Evolutionary conservation across 1,140 invertebrate species (phyloP), one percentile per base, ranked within the genome.

Genomic region (Ooceraea biroi): DNA sequence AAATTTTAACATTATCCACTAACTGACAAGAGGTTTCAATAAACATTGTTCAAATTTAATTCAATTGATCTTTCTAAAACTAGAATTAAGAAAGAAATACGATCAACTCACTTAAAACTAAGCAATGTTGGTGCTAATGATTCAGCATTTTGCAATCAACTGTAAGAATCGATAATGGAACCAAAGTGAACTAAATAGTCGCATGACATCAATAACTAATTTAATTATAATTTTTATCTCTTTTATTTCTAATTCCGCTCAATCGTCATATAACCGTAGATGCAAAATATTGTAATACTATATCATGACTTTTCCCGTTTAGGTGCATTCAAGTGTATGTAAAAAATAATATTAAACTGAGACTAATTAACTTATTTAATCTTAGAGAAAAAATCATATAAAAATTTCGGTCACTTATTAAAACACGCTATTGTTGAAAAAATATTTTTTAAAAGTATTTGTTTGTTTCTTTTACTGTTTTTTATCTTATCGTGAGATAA

Each of bases 1-100:
- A 77, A 83, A 30, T 55, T 11, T 52, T 63, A 55, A 11, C 46
- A 66, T 52, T 68, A 44, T 10, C 58, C 17, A 17, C 22, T 61
- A 77, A 72, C 76, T 84, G 65, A 85, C 14, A n/a, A n/a, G n/a
- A n/a, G n/a, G 7, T 36, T 52, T 14, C 46, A 55, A 66, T 65
- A 66, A 77, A 65, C 44, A 65, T 77, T 52, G 30, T 41, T 63
- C 46, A 65, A 61, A 0, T 19, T 14, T 10, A 11, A 76, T 65
- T 25, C 4, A n/a, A n/a, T n/a, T 10, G 11, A 5, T 55, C 5
- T 10, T 50, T 36, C 0, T 10, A n/a, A 14, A 57, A 11, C 57
- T 1, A 17, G n/a, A n/a, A n/a, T n/a, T 0, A 3, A 14, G n/a
- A 71, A 36, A 58, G 5, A 25, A 3, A 25, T 1, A 10, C 19